phyloP scores from a whole-genome alignment of 2,888 invertebrate species.

The Frankliniella fusca region DNA sequence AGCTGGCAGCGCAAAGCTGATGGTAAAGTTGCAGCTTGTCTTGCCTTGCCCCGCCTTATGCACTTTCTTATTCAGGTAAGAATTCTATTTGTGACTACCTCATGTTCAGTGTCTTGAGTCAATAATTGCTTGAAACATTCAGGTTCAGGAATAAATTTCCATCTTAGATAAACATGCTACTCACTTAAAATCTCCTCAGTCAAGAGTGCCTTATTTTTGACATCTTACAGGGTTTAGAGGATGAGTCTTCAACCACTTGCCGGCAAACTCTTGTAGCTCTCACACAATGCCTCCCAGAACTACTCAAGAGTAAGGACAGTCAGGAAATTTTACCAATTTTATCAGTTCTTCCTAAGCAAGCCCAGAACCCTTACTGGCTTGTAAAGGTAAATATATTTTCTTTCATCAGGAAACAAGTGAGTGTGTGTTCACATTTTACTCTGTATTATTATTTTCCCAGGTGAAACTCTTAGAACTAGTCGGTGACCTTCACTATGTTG shows the following conservation, averaged over 20 bases:
- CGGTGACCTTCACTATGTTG: conserved; percentile 56
- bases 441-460: conserved; percentile 45
- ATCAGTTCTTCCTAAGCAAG: conserved; percentile 59
- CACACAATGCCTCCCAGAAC: conserved; percentile 53
- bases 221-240: conserved; percentile 61
- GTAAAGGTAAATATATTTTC: conserved; percentile 58
- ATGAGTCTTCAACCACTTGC: conserved; percentile 70
- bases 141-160: too few species aligned
- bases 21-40: neutral
- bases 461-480: conserved; percentile 63
- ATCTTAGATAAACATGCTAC: too few species aligned
- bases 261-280: conserved; percentile 66
- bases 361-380: conserved; percentile 76
- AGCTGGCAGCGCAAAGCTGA: conserved; percentile 17
- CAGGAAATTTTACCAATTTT: conserved; percentile 55
- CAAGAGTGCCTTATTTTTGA: too few species aligned
- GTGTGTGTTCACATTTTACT: neutral
- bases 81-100: neutral
- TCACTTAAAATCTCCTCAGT: too few species aligned
- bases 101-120: too few species aligned
- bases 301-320: conserved; percentile 62
- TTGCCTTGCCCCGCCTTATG: neutral
- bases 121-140: too few species aligned
- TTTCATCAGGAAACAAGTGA: conserved; percentile 36
- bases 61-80: neutral